Evolutionary conservation across 2,888 invertebrate species (phyloP).

Genomic region (Thereva unica): DNA sequence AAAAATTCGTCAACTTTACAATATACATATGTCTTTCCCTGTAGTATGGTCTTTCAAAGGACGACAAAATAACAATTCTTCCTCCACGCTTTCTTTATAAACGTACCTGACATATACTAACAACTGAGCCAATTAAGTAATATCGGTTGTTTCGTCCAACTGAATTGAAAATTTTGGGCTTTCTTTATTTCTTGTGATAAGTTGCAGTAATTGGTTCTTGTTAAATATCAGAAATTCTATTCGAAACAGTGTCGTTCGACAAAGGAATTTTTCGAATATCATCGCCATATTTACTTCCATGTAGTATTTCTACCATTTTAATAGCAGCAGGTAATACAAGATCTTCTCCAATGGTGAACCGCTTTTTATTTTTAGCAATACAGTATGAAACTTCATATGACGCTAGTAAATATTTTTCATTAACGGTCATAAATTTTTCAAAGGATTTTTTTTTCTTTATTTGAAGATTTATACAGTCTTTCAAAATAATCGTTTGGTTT

Average conservation of each 20-base stretch:
- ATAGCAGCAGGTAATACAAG: conserved; percentile 19
- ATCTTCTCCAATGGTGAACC: conserved; percentile 24
- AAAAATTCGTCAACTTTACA: conserved; percentile 30
- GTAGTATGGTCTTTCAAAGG: conserved; percentile 15
- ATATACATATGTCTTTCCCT: conserved; percentile 29
- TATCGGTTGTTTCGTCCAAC: conserved; percentile 24
- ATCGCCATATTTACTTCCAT: conserved; percentile 14
- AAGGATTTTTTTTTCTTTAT: conserved; percentile 14
- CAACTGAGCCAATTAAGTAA: conserved; percentile 13
- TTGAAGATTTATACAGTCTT: conserved; percentile 16
- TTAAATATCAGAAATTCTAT: conserved; percentile 25
- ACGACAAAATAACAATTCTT: conserved; percentile 27
- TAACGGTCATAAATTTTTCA: conserved; percentile 5
- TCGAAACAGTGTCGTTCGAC: conserved; percentile 15
- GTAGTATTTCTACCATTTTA: conserved; percentile 17
- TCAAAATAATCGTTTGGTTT: conserved; percentile 25
- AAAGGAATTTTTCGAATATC: conserved; percentile 20
- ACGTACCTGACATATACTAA: conserved; percentile 15
- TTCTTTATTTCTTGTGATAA: conserved; percentile 14
- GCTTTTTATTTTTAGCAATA: conserved; percentile 27
- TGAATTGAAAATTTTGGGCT: conserved; percentile 15
- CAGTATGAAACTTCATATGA: conserved; percentile 28
- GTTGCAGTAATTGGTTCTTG: conserved; percentile 10
- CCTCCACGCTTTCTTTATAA: neutral
- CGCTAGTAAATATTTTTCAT: conserved; percentile 24